Conservation (phyloP, 2,797 vertebrate species). For the Oreochromis grahami region DNA sequence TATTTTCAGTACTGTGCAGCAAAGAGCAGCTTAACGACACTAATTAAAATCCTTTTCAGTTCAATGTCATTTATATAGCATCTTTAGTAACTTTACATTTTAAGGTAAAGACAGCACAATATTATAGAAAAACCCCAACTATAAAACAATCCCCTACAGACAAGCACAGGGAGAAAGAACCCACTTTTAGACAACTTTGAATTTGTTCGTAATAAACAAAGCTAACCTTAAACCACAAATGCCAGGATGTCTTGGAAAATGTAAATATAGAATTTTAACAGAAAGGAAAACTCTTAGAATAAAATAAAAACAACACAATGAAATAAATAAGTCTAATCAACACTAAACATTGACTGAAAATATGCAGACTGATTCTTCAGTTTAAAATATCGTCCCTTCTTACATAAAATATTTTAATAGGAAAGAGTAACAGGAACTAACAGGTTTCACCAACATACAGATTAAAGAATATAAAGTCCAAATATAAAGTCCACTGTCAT, state of each 20-base stretch:
- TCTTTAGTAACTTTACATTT: neutral
- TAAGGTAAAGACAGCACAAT: neutral
- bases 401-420: neutral
- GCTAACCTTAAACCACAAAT: neutral
- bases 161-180: neutral
- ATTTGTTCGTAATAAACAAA: neutral
- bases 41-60: neutral
- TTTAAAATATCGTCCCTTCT: neutral
- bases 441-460: neutral
- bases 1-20: constrained; percentile 80
- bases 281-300: neutral
- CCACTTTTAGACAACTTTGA: neutral
- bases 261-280: neutral
- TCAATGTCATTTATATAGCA: neutral
- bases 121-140: fast-evolving
- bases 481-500: neutral
- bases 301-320: neutral
- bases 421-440: neutral
- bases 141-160: fast-evolving
- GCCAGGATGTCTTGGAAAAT: neutral
- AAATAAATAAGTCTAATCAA: neutral
- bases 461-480: neutral
- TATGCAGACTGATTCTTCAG: neutral
- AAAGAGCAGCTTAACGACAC: neutral
- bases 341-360: neutral